Percentiles rank a stretch among this genome's conserved stretches.
Conservation (phyloP, 2,797 vertebrate species). For the Protonibea diacanthus region DNA sequence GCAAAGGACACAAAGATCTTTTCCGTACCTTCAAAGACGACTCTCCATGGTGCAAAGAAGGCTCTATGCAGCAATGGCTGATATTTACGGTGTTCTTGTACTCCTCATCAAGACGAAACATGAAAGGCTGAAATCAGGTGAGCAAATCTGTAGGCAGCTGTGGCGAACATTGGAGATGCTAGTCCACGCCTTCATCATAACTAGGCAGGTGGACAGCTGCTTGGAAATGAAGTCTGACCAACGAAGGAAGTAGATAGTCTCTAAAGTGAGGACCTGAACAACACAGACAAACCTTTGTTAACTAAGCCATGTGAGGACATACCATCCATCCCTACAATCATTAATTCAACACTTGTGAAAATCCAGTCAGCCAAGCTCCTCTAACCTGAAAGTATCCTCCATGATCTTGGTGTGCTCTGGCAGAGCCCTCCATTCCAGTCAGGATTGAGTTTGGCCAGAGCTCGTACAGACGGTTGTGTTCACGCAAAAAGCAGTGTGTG, state of each 20-base stretch:
- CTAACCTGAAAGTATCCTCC: conserved; percentile 87
- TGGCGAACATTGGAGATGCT: conserved; percentile 88
- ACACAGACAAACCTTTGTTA: background rate
- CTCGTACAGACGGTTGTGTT: conserved; percentile 91
- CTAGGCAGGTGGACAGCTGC: conserved; percentile 76
- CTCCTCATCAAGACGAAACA: conserved; percentile 82
- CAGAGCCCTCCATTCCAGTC: conserved; percentile 90
- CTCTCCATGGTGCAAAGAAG: conserved; percentile 87
- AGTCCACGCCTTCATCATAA: conserved; percentile 86
- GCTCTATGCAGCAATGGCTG: conserved; percentile 77
- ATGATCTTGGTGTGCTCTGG: conserved; percentile 92
- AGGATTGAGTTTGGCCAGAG: conserved; percentile 87
- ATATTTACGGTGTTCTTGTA: conserved; percentile 75
- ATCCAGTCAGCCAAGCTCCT: background rate
- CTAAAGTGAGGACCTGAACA: conserved; percentile 82
- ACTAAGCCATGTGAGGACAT: too few relatives aligned
- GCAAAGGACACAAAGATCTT: background rate
- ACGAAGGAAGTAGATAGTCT: conserved; percentile 89
- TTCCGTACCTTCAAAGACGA: conserved; percentile 81
- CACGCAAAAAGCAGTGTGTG: conserved; percentile 89
- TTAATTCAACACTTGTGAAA: too few relatives aligned
- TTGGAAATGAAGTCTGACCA: conserved; percentile 74
- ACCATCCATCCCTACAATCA: background rate
- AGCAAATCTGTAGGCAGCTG: conserved; percentile 89
- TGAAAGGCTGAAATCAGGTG: conserved; percentile 87